Evolutionary conservation across 1,140 invertebrate genomes (phyloP).

Genomic region (Chymomyza costata): DNA sequence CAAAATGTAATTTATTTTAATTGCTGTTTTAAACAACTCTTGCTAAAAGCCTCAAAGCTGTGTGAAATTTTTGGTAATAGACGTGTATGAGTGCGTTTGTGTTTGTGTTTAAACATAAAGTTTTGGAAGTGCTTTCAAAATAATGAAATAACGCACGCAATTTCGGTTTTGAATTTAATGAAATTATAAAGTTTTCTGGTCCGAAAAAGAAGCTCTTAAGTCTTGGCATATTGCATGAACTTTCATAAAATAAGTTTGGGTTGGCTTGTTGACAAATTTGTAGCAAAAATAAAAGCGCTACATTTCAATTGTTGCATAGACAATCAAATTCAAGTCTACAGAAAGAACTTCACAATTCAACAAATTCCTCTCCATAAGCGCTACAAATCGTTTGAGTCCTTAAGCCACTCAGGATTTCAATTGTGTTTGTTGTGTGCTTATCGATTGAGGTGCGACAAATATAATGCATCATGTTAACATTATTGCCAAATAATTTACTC

Average conservation of each 20-base stretch:
- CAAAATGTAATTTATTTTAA: constrained; percentile 72
- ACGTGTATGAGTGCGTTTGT: constrained; percentile 17
- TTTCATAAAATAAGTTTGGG: too few species aligned
- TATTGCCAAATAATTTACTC: constrained; percentile 60
- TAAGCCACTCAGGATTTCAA: constrained; percentile 13
- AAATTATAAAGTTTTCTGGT: constrained; percentile 66
- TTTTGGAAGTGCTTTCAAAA: constrained; percentile 66
- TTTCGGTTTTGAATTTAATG: constrained; percentile 66
- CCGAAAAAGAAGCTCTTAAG: too few species aligned
- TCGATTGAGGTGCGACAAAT: constrained; percentile 40
- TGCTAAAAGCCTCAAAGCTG: constrained; percentile 38
- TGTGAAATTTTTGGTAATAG: not conserved
- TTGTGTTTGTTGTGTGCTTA: constrained; percentile 39
- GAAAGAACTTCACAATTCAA: too few species aligned
- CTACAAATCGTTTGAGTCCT: constrained; percentile 28
- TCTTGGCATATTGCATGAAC: too few species aligned
- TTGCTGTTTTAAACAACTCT: constrained; percentile 67
- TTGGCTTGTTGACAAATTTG: too few species aligned
- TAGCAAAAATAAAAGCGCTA: too few species aligned
- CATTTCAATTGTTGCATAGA: too few species aligned
- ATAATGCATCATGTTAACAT: constrained; percentile 47
- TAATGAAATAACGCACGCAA: constrained; percentile 70
- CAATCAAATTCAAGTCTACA: too few species aligned
- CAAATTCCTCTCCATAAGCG: too few species aligned
- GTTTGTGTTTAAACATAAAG: constrained; percentile 68